Conservation (phyloP, 2,113 vertebrate genomes). For the Pangasianodon hypophthalmus region DNA sequence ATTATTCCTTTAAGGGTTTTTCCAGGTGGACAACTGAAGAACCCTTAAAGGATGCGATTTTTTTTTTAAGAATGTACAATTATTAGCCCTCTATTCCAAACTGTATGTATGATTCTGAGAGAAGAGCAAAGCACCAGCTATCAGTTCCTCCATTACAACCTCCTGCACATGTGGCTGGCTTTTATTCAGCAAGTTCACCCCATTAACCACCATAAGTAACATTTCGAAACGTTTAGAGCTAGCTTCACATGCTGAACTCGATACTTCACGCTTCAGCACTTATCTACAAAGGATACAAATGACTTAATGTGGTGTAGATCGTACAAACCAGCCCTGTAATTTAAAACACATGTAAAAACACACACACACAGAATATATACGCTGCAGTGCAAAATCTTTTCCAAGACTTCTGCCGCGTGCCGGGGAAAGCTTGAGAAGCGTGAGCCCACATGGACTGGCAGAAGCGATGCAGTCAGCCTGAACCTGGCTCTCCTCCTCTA, state of each 20-base stretch:
- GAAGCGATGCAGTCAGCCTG: constrained; percentile 65
- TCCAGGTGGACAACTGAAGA: neutral
- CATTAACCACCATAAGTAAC: constrained; percentile 40
- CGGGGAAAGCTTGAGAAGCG: neutral
- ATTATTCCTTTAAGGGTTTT: neutral
- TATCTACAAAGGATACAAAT: constrained; percentile 90
- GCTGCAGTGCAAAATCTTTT: constrained; percentile 33
- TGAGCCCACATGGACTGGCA: constrained; percentile 42
- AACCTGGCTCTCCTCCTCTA: constrained; percentile 67
- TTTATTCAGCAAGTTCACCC: constrained; percentile 24
- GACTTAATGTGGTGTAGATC: constrained; percentile 89
- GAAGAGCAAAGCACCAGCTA: neutral
- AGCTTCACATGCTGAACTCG: constrained; percentile 4
- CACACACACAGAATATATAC: constrained; percentile 50
- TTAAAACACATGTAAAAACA: constrained; percentile 81
- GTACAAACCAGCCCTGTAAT: constrained; percentile 84
- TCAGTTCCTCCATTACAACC: constrained; percentile 31
- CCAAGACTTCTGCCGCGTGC: neutral
- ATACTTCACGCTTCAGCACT: constrained; percentile 64
- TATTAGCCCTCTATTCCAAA: neutral
- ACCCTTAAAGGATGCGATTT: neutral
- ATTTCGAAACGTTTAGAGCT: constrained; percentile 19
- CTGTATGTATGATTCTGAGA: neutral
- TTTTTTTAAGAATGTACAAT: neutral
- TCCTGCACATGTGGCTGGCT: constrained; percentile 18